Evolutionary conservation across 2,113 vertebrate species (phyloP), one percentile per base, ranked within the genome.

Genomic region (Echinops telfairi): DNA sequence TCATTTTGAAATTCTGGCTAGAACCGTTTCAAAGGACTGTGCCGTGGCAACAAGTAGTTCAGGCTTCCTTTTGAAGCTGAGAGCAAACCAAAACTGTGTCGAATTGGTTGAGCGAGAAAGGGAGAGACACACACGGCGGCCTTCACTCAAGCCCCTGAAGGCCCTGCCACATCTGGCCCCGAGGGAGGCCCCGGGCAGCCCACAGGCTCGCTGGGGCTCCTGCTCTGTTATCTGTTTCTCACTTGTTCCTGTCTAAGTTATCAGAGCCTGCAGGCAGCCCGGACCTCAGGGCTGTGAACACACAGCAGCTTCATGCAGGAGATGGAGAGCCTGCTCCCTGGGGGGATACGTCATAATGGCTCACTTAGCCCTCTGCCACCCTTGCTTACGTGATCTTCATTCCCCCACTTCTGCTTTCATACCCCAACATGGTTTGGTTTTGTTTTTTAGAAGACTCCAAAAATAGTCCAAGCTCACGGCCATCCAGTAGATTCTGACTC

Each of bases 191-290:
- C 66, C 31, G 70, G 82, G 70, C 92, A 20, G 36, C 68, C 58
- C 38, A 14, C 22, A 36, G 88, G 29, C 40, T 89, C 62, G 1
- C 16, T 10, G 14, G 20, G 58, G 38, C 57, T 91, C 71, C 53
- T 79, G n/a, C 43, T 40, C 53, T 25, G 15, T 83, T 92, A 91
- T 93, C 95, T 83, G 85, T 6, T 3, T 77, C 87, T 76, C 33
- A 53, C 58, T 75, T 10, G 31, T 75, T 83, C 75, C 86, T 66
- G 77, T 73, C 29, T 25, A 40, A 92, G 76, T 88, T 88, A 81
- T 95, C 92, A 86, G 92, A 96, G 82, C 47, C 85, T 9, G 2
- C 92, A 89, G 64, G 82, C 75, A 80, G 70, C 47, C 57, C 25
- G 23, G 33, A 58, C 31, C 10, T 27, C 70, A 76, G 47, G 76